Evolutionary conservation across 2,113 vertebrate species (phyloP).

Genomic region (Leucoraja erinaceus): DNA sequence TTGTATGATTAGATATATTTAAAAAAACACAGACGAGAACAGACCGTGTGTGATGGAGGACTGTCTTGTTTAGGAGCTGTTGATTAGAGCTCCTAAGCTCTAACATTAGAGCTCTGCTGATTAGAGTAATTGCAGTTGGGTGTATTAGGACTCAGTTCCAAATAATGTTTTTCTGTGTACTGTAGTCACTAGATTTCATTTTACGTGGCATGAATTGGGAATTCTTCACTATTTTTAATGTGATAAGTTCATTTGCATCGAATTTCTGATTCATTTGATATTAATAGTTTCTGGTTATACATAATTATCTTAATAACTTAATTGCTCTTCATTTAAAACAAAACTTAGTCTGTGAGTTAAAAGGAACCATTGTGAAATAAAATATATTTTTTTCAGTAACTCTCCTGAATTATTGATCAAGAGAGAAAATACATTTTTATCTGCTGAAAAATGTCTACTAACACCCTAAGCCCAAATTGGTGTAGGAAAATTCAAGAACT

Average conservation of each 20-base stretch:
- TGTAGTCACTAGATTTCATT: background rate
- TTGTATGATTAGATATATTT: background rate
- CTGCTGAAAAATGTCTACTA: background rate
- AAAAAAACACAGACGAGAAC: background rate
- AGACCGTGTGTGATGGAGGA: background rate
- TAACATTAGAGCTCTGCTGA: background rate
- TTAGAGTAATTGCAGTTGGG: background rate
- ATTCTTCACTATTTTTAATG: background rate
- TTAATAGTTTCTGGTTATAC: background rate
- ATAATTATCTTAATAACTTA: background rate
- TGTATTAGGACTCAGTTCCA: background rate
- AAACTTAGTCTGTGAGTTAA: background rate
- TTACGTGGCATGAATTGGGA: background rate
- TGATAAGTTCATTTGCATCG: background rate
- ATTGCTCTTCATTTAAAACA: background rate
- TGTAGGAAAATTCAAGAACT: background rate
- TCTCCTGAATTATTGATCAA: background rate
- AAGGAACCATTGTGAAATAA: too few species aligned
- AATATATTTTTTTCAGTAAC: background rate
- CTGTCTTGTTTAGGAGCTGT: background rate
- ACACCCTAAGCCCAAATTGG: background rate
- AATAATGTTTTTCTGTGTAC: background rate
- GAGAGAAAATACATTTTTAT: background rate
- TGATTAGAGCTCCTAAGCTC: background rate
- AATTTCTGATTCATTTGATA: background rate